Percentiles rank a stretch among this genome's conserved stretches.
These are phyloP conservation scores for Porites lobata DNA, from an alignment of 92 coral and sea anemone genomes.

Conservation along the genomic window DNA sequence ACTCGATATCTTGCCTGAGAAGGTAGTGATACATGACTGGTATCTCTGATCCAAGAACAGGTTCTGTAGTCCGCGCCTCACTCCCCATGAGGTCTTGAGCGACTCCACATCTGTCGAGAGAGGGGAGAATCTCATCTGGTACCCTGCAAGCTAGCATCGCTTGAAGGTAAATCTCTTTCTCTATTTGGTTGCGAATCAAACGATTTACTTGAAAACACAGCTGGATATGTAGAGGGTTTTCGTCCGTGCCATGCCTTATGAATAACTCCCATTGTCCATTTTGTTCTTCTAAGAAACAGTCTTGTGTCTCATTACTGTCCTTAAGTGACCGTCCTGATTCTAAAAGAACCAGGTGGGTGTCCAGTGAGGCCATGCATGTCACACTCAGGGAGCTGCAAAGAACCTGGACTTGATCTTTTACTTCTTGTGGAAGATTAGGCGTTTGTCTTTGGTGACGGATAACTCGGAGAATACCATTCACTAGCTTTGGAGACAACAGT, in stretches of 20 bases:
- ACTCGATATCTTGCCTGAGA: conserved; percentile 89
- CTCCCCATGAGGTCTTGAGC: conserved; percentile 89
- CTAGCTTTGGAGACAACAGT: conserved; percentile 84
- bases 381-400: conserved; percentile 74
- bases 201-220: conserved; percentile 88
- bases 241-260: conserved; percentile 86
- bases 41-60: conserved; percentile 90
- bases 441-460: conserved; percentile 94
- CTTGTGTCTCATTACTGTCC: conserved; percentile 86
- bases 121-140: conserved; percentile 87
- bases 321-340: conserved; percentile 81
- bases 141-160: conserved; percentile 93
- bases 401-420: conserved; percentile 80
- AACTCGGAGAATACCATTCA: conserved; percentile 88
- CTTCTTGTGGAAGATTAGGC: conserved; percentile 89
- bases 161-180: conserved; percentile 84
- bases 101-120: conserved; percentile 89
- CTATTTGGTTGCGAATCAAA: conserved; percentile 80
- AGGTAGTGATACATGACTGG: conserved; percentile 96
- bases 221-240: conserved; percentile 85
- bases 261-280: conserved; percentile 80
- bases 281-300: conserved; percentile 92
- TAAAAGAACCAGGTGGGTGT: conserved; percentile 83
- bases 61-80: conserved; percentile 84
- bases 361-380: conserved; percentile 89